These are phyloP conservation scores for Camelus bactrianus DNA, from an alignment of 2,113 vertebrate genomes.

Conservation along the genomic window DNA sequence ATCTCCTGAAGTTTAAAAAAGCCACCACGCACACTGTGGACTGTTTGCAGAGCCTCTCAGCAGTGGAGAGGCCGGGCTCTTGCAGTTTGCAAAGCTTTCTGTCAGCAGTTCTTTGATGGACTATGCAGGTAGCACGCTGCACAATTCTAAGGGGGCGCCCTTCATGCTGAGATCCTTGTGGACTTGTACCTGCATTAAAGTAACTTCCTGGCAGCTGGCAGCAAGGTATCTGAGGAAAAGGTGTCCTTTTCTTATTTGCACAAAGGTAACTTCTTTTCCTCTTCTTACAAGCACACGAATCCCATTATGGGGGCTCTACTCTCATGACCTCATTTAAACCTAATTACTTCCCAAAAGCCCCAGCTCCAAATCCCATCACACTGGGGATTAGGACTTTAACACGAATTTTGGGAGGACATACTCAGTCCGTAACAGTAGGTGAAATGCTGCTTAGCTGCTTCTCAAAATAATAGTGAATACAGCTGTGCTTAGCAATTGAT, in stretches of 20 bases:
- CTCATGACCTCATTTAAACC: neutral
- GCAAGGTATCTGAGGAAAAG: neutral
- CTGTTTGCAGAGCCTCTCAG: neutral
- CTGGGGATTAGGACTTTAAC: neutral
- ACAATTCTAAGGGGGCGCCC: neutral
- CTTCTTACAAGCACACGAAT: neutral
- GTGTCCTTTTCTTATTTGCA: neutral
- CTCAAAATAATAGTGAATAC: neutral
- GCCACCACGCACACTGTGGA: neutral
- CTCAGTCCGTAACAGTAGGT: neutral
- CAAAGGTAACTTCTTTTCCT: neutral
- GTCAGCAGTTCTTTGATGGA: neutral
- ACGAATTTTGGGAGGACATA: neutral
- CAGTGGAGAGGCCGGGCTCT: neutral
- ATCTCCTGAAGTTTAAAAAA: neutral
- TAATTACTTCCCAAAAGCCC: neutral
- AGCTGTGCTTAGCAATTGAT: neutral
- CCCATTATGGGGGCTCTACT: neutral
- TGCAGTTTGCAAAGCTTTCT: neutral
- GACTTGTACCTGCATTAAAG: neutral
- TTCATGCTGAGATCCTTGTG: neutral
- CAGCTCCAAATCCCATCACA: neutral
- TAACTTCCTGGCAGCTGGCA: neutral
- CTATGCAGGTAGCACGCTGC: neutral
- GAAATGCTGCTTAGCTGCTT: neutral